Base-by-base conservation (phyloP, 2,113 vertebrate genomes). In the Anguilla japonica region DNA sequence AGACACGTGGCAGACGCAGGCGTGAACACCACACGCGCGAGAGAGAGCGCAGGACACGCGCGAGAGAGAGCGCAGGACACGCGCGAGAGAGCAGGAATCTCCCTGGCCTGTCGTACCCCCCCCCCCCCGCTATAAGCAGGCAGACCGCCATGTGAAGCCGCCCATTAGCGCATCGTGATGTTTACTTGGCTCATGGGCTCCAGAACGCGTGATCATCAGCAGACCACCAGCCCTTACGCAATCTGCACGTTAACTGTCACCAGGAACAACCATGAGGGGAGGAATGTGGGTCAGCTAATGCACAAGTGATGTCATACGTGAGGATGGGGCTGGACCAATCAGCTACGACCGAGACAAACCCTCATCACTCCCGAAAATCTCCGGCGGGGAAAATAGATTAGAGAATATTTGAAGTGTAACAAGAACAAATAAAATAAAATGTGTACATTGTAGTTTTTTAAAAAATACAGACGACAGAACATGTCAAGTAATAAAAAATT, bases 1-100 rank as follows among this genome's bases (percentile, higher is more conserved):
- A 93, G 43, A 82, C 86, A 82, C 18, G 79, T 85, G 87, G 56
- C 41, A 80, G 16, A 78, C 26, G 16, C 80, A 43, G 41, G 41
- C 43, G n/a, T 50, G 50, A 82, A n/a, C 81, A 50, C 1, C 22
- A 34, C 80, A 81, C 20, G 29, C n/a, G 4, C 9, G 22, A 2
- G 22, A 63, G 20, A 63, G 18, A 63, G 0, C 3, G 60, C 60
- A 63, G 60, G 18, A 63, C 5, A 63, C 22, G 29, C 14, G 5
- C 2, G 22, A 3, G 22, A 63, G 20, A 63, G 18, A 63, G 0
- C 3, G 60, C 60, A 63, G 60, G 18, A 63, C 4, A 63, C 20
- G 29, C n/a, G 4, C 9, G 22, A 2, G 22, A 63, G 18, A 63
- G 0, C 3, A n/a, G n/a, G n/a, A n/a, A n/a, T n/a, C n/a, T n/a